Evolutionary conservation across 2,797 vertebrate species (phyloP).

Genomic region (Pangasius mekongensis): DNA sequence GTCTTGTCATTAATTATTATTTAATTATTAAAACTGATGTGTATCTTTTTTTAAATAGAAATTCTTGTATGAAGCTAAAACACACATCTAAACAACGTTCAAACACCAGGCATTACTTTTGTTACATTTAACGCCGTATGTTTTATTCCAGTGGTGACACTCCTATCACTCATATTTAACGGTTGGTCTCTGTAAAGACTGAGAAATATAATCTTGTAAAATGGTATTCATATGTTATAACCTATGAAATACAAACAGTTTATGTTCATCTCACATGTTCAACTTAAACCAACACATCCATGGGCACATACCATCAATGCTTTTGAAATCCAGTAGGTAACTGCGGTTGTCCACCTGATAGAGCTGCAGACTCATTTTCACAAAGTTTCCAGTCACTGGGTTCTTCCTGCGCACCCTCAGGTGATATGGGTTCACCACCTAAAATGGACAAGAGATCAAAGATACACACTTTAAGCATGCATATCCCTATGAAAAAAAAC

Average conservation of each 20-base stretch:
- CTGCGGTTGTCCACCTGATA: slow-evolving; percentile 98
- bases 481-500: neutral
- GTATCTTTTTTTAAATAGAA: no score
- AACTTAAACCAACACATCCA: neutral
- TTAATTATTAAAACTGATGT: no score
- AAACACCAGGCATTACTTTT: no score
- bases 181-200: neutral
- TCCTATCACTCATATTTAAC: neutral
- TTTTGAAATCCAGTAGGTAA: slow-evolving; percentile 98
- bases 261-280: neutral
- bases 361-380: slow-evolving; percentile 98
- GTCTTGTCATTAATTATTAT: no score
- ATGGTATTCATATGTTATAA: neutral
- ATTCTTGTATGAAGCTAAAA: no score
- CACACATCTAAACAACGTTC: no score
- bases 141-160: neutral
- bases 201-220: neutral
- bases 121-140: neutral
- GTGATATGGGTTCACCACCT: slow-evolving; percentile 98
- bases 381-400: slow-evolving; percentile 92
- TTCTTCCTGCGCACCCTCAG: slow-evolving; percentile 94
- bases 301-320: slow-evolving; percentile 88
- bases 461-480: neutral
- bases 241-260: neutral
- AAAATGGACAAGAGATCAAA: slow-evolving; percentile 25